Base-by-base conservation (phyloP, 2,888 invertebrate genomes). In the Neoscelio sp. region DNA sequence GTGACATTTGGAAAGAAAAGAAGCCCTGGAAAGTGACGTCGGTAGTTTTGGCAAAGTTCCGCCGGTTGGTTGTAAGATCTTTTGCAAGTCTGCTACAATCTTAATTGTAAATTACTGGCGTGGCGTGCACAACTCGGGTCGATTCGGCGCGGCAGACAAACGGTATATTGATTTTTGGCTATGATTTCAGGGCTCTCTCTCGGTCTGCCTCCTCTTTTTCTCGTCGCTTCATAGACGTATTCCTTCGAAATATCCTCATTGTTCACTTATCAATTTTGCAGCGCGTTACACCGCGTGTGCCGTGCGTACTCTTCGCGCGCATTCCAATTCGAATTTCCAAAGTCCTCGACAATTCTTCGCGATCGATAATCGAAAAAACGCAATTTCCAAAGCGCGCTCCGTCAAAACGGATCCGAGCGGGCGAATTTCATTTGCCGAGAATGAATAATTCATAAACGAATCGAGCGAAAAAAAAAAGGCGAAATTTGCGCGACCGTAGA, bases 31-130 rank as follows among this genome's bases (percentile, higher is more conserved):
- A 30, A 18, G 42, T 38, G 35, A 10, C 12, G 40, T 73, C 46
- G 18, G 38, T 28, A 64, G 30, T 56, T 62, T 46, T 44, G 54
- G 28, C 50, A 26, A 75, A 75, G 58, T 62, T 67, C 54, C 67
- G 50, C 42, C 13, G 28, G 4, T 60, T 13, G 54, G 62, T 52
- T 40, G 48, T 13, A 18, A 30, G 58, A 78, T 73, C 78, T 67
- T 56, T 64, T 13, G 44, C 70, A 65, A 56, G 58, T 65, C 23
- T 17, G 50, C 30, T 64, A 50, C 73, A 74, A 78, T 78, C 74
- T 74, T 78, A 78, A 78, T 74, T 78, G 78, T 74, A 78, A 78
- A 74, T 74, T 74, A 70, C 74, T 60, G 65, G 26, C 74, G 67
- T 65, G 50, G 74, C 74, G 74, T 58, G 64, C 68, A n/a, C n/a